phyloP scores from a whole-genome alignment of 2,113 vertebrate species.

The Artemisiospiza belli region DNA sequence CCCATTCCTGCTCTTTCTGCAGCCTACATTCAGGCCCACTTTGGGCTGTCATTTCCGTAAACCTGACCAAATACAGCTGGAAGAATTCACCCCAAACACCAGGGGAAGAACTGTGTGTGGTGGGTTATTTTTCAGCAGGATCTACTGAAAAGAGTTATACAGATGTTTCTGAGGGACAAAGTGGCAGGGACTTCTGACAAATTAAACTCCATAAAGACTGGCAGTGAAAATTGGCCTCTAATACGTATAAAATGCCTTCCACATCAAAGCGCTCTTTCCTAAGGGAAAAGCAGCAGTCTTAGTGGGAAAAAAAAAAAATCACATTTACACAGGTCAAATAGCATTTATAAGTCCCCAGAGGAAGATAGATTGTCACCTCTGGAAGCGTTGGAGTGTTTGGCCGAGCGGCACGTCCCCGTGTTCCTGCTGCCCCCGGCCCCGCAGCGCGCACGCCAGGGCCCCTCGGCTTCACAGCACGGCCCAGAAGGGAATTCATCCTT shows the following conservation, averaged over 20 bases:
- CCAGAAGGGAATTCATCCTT: not conserved
- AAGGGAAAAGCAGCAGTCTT: not conserved
- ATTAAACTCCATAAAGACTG: not conserved
- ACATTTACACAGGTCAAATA: not conserved
- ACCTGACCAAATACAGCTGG: not conserved
- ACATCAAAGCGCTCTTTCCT: not conserved
- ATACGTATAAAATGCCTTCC: not conserved
- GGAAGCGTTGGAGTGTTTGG: not conserved
- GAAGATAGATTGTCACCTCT: not conserved
- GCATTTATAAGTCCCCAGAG: not conserved
- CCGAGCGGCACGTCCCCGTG: rapidly evolving
- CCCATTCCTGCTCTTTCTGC: not conserved
- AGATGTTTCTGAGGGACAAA: not conserved
- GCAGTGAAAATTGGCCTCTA: not conserved
- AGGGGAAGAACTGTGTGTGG: rapidly evolving
- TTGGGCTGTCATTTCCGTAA: not conserved
- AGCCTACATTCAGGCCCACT: not conserved
- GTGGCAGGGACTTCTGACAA: not conserved
- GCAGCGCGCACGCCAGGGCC: not conserved
- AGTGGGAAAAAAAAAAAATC: not conserved
- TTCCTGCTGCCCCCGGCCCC: not conserved
- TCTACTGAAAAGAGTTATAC: not conserved
- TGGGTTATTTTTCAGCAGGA: not conserved
- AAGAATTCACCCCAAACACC: not conserved
- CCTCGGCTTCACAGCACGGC: rapidly evolving